Percentiles rank a stretch among this genome's conserved stretches.
Evolutionary conservation across 2,113 vertebrate species (phyloP).

Genomic region (Alectura lathami): DNA sequence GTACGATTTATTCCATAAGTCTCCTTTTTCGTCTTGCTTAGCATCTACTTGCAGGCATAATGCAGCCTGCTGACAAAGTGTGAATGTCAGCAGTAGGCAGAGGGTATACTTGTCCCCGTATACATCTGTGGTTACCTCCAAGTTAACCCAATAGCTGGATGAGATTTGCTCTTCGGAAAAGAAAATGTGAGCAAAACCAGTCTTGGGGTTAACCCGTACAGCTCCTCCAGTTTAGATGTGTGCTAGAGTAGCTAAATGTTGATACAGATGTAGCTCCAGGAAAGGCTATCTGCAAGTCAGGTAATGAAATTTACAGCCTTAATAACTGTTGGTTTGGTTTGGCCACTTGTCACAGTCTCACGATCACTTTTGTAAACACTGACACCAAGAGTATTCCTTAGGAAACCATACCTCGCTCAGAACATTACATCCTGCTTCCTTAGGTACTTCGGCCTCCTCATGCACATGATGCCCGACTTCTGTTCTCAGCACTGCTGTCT

Average conservation of each 20-base stretch:
- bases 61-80: neutral
- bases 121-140: neutral
- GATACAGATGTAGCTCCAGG: neutral
- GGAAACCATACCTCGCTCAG: neutral
- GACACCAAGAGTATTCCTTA: neutral
- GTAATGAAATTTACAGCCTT: neutral
- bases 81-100: neutral
- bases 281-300: neutral
- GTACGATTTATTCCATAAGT: neutral
- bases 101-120: neutral
- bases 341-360: neutral
- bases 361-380: neutral
- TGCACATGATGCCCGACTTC: fast-evolving
- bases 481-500: neutral
- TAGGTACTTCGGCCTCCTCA: neutral
- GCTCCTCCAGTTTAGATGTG: neutral
- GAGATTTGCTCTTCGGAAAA: neutral
- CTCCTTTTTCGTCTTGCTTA: neutral
- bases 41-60: neutral
- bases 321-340: neutral
- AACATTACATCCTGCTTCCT: neutral
- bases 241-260: neutral
- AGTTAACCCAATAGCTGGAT: neutral
- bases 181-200: neutral
- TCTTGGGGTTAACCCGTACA: neutral